These are phyloP conservation scores for Raphicerus campestris DNA, from an alignment of 2,113 vertebrate genomes.

Conservation along the genomic window DNA sequence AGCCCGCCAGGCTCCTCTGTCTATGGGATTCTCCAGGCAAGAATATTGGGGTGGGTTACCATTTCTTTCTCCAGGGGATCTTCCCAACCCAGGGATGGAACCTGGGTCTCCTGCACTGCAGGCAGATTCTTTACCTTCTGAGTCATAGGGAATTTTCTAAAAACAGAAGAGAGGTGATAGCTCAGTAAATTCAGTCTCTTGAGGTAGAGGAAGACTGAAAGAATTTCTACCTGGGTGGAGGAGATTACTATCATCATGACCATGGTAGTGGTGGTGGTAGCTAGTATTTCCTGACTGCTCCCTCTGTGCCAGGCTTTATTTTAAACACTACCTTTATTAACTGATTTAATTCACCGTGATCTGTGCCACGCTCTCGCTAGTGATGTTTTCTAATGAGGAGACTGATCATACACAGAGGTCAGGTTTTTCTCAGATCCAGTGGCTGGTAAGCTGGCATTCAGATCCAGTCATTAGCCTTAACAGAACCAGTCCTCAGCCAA, in stretches of 20 bases:
- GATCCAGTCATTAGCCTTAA: background rate
- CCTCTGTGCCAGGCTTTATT: background rate
- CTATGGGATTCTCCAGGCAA: background rate
- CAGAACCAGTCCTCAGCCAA: background rate
- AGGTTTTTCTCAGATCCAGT: background rate
- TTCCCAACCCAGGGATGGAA: background rate
- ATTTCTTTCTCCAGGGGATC: background rate
- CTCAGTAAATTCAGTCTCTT: background rate
- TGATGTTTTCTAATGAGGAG: background rate
- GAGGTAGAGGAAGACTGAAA: background rate
- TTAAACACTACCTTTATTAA: background rate
- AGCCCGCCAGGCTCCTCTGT: background rate
- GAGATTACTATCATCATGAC: background rate
- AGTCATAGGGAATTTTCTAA: background rate
- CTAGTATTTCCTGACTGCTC: background rate
- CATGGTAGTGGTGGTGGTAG: background rate
- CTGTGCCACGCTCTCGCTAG: background rate
- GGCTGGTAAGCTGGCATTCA: background rate
- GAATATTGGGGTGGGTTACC: background rate
- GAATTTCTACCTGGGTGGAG: background rate
- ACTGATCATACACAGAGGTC: background rate
- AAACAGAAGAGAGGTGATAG: background rate
- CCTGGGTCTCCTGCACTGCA: background rate
- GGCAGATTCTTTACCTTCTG: background rate
- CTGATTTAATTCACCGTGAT: background rate